Conservation (phyloP, 1,140 invertebrate species). For the Calliphora vicina region DNA sequence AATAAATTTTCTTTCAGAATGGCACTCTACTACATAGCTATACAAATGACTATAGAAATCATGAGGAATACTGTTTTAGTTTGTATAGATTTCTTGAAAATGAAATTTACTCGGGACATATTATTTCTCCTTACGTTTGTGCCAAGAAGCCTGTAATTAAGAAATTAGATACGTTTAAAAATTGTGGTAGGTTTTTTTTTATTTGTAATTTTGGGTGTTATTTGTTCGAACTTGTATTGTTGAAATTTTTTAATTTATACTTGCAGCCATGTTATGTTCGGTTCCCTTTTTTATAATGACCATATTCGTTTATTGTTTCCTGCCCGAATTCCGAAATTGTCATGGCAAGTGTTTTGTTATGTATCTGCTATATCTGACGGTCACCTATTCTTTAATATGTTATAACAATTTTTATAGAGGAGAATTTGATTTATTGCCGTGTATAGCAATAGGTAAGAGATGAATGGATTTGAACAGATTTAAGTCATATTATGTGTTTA, state of each 20-base stretch:
- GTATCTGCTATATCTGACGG: not conserved
- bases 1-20: not conserved
- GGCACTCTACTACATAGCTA: not conserved
- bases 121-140: too few species aligned
- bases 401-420: not conserved
- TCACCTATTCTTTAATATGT: not conserved
- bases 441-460: not conserved
- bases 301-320: not conserved
- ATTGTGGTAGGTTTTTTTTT: not conserved
- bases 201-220: not conserved
- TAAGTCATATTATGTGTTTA: not conserved
- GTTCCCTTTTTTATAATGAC: not conserved
- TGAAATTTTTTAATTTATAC: not conserved
- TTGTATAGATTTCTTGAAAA: not conserved
- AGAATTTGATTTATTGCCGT: not conserved
- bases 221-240: too few species aligned
- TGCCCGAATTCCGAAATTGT: not conserved
- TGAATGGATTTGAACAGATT: not conserved
- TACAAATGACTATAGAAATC: not conserved
- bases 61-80: not conserved
- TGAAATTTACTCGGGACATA: too few species aligned
- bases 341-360: not conserved
- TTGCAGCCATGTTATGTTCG: not conserved
- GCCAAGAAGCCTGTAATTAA: too few species aligned
- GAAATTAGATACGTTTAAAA: not conserved